These are phyloP conservation scores for Zosterops japonicus DNA, from an alignment of 2,113 vertebrate species.

Conservation along the genomic window DNA sequence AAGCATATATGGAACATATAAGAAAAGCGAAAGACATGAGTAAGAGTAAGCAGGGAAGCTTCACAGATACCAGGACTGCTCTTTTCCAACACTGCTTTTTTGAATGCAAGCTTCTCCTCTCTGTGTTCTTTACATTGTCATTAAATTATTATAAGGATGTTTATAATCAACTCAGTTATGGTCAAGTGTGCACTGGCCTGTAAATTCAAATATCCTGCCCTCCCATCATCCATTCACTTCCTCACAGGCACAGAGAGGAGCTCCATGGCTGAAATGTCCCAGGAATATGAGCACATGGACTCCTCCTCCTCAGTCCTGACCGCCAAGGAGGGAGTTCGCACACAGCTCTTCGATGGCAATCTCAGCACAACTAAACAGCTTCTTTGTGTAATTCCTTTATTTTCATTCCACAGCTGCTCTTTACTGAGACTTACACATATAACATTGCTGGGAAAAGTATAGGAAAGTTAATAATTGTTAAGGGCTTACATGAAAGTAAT, in stretches of 20 bases:
- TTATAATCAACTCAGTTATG: not conserved
- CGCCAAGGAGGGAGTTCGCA: not conserved
- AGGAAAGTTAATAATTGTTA: slow-evolving; percentile 64
- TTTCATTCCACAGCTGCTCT: slow-evolving; percentile 54
- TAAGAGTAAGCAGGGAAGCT: not conserved
- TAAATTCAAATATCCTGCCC: not conserved
- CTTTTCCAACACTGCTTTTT: not conserved
- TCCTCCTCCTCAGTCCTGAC: not conserved
- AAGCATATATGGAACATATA: not conserved
- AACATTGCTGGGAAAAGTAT: slow-evolving; percentile 29
- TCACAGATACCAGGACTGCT: not conserved
- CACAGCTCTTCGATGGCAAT: not conserved
- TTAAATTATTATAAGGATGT: not conserved
- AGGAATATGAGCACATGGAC: not conserved
- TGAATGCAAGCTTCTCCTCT: not conserved
- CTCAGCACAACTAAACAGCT: not conserved
- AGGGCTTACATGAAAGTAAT: slow-evolving; percentile 61
- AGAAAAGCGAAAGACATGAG: not conserved
- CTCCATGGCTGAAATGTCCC: not conserved
- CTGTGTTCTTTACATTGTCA: not conserved
- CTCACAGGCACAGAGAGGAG: not conserved
- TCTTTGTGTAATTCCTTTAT: slow-evolving; percentile 13
- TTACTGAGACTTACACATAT: slow-evolving; percentile 9
- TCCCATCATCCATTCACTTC: not conserved
- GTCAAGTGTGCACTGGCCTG: not conserved